phyloP scores from a whole-genome alignment of 2,113 vertebrate species.

The Carassius carassius region DNA sequence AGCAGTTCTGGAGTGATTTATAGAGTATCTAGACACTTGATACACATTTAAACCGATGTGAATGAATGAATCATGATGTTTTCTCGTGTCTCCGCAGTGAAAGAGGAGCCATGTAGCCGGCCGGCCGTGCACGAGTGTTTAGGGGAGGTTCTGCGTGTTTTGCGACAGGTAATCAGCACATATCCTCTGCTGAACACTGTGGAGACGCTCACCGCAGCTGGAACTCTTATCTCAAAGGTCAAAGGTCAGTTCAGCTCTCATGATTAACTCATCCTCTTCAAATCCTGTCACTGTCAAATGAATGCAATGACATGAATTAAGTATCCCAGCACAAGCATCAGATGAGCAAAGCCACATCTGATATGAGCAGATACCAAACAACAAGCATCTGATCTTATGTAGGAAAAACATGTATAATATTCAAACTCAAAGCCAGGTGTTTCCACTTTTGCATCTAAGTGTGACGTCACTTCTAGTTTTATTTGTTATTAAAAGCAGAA shows the following conservation, averaged over 20 bases:
- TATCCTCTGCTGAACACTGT: conserved; percentile 94
- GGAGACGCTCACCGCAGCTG: conserved; percentile 90
- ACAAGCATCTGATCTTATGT: neutral
- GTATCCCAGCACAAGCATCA: neutral
- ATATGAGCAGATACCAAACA: neutral
- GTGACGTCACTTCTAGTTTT: conserved; percentile 28
- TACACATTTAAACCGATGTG: neutral
- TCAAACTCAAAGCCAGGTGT: neutral
- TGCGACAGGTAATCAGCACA: conserved; percentile 88
- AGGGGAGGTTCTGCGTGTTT: conserved; percentile 85
- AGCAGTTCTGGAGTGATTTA: neutral
- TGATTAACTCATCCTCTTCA: neutral
- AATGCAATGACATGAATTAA: neutral
- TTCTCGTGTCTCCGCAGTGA: conserved; percentile 69
- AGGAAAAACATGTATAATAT: neutral
- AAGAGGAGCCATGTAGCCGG: conserved; percentile 71
- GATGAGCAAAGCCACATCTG: neutral
- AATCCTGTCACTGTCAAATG: neutral
- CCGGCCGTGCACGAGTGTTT: conserved; percentile 87
- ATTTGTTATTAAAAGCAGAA: conserved; percentile 21
- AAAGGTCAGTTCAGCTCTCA: conserved; percentile 78
- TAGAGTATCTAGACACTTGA: neutral
- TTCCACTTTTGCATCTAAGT: neutral
- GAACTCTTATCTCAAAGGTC: conserved; percentile 92
- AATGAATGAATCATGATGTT: neutral